Conservation (phyloP, 2,888 invertebrate genomes). For the Hemistola chrysoprasaria region DNA sequence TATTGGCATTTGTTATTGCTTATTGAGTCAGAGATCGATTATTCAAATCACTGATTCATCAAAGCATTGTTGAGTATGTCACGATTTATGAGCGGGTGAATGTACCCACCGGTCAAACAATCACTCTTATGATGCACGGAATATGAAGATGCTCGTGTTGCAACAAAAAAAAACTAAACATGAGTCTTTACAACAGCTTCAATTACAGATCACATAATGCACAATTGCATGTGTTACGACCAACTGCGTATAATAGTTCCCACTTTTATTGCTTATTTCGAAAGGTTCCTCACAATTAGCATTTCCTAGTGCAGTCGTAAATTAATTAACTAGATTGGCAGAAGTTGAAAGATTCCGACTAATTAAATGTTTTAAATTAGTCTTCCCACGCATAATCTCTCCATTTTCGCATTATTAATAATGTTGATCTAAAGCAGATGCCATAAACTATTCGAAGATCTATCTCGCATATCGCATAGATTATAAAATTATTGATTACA, state of each 20-base stretch:
- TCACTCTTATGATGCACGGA: slow-evolving; percentile 23
- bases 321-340: neutral
- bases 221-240: slow-evolving; percentile 6
- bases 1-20: slow-evolving; percentile 19
- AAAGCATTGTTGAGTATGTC: slow-evolving; percentile 44
- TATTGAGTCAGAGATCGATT: slow-evolving; percentile 27
- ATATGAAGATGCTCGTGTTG: slow-evolving; percentile 44
- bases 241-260: neutral
- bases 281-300: neutral
- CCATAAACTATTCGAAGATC: neutral
- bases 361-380: slow-evolving; percentile 12
- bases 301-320: slow-evolving; percentile 1
- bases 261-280: slow-evolving; percentile 1
- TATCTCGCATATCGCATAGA: no score
- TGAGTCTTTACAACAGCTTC: slow-evolving; percentile 6
- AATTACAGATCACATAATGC: slow-evolving; percentile 10
- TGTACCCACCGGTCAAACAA: slow-evolving; percentile 33
- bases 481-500: no score
- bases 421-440: slow-evolving; percentile 2
- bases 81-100: slow-evolving; percentile 17
- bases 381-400: slow-evolving; percentile 11
- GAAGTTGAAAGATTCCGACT: slow-evolving; percentile 3
- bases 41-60: slow-evolving; percentile 37
- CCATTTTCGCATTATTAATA: slow-evolving; percentile 9
- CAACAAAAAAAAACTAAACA: slow-evolving; percentile 23